These are phyloP conservation scores for Actinostola sp. DNA, from an alignment of 92 coral and sea anemone genomes.

Conservation along the genomic window DNA sequence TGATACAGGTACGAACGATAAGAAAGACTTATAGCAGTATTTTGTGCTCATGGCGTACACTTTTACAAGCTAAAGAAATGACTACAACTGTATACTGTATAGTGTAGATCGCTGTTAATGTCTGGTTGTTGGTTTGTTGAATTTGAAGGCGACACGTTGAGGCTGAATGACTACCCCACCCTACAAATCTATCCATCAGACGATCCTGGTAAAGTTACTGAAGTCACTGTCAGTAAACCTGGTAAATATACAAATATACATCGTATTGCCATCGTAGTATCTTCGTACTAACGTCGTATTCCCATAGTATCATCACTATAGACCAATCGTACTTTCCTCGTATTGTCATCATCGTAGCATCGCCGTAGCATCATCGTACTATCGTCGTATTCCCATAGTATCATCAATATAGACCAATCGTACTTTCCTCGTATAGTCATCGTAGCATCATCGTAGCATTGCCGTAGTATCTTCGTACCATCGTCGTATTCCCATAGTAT, in stretches of 20 bases:
- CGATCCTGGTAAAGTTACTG: constrained; percentile 64
- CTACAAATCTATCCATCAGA: constrained; percentile 59
- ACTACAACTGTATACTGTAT: not conserved
- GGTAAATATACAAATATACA: constrained; percentile 29
- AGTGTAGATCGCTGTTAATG: not conserved
- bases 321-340: too few species aligned
- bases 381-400: too few species aligned
- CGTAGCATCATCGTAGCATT: not conserved
- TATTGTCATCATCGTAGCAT: too few species aligned
- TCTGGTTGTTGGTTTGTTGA: not conserved
- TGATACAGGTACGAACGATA: constrained; percentile 39
- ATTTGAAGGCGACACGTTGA: constrained; percentile 32
- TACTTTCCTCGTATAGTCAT: too few species aligned
- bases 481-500: too few species aligned
- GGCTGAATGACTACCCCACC: constrained; percentile 54
- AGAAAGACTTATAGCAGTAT: not conserved
- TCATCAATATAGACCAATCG: too few species aligned
- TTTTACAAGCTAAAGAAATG: not conserved
- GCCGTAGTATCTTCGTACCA: not conserved
- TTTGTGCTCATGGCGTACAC: not conserved
- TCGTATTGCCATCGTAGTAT: not conserved
- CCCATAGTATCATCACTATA: too few species aligned
- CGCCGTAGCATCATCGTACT: too few species aligned
- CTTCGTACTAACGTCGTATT: not conserved
- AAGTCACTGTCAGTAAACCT: constrained; percentile 74